Percentiles rank a stretch among this genome's conserved stretches.
Evolutionary conservation across 1,140 invertebrate species (phyloP).

Genomic region (Latrodectus geometricus): DNA sequence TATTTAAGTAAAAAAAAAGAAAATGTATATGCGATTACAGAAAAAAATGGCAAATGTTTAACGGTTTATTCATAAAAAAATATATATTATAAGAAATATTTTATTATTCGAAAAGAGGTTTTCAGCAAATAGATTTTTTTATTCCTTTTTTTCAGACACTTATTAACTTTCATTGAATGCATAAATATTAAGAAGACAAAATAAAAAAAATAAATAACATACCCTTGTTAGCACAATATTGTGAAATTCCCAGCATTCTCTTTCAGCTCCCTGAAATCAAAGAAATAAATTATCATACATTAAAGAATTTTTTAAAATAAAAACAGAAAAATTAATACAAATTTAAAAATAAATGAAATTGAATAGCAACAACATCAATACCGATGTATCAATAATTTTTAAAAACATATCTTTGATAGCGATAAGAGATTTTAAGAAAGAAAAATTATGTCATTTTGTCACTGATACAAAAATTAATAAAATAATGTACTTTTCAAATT

Average conservation of each 20-base stretch:
- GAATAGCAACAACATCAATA: not conserved
- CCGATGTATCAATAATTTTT: not conserved
- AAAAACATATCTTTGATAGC: not conserved
- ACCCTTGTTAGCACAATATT: slow-evolving; percentile 90
- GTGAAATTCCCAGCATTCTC: slow-evolving; percentile 91
- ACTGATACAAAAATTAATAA: not conserved
- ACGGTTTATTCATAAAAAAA: no score
- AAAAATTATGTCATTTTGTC: not conserved
- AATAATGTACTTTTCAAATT: not conserved
- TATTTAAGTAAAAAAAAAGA: no score
- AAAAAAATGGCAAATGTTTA: no score
- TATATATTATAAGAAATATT: no score
- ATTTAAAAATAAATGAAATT: not conserved
- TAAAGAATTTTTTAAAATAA: not conserved
- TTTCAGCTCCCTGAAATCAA: slow-evolving; percentile 74
- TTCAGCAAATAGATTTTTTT: no score
- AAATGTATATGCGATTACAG: no score
- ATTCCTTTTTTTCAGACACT: no score
- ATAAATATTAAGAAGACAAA: no score
- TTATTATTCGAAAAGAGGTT: no score
- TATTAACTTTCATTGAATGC: no score
- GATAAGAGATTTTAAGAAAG: not conserved
- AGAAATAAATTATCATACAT: slow-evolving; percentile 6
- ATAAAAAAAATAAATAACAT: not conserved
- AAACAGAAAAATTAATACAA: not conserved